These are phyloP conservation scores for Folsomia candida DNA, from an alignment of 2,888 invertebrate species.

Conservation along the genomic window DNA sequence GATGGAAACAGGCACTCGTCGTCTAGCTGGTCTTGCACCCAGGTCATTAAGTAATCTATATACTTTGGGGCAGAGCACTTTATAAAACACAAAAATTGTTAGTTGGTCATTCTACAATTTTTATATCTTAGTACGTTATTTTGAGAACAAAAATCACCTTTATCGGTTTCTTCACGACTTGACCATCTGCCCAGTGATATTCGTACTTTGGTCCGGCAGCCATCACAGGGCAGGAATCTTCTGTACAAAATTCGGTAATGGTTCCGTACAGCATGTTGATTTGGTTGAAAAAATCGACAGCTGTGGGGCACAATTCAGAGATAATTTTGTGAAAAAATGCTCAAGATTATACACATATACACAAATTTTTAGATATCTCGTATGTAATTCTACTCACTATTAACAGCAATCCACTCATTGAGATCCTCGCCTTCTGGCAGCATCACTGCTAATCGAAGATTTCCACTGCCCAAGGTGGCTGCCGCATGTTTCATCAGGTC, in stretches of 20 bases:
- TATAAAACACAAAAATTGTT: too few species aligned
- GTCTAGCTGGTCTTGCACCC: constrained; percentile 95
- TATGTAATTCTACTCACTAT: too few species aligned
- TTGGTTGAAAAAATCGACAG: constrained; percentile 99
- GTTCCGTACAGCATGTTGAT: constrained; percentile 99
- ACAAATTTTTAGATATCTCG: too few species aligned
- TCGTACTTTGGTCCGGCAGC: constrained; percentile 98
- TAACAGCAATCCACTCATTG: constrained; percentile 99
- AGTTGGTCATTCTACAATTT: too few species aligned
- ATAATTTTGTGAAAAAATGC: neutral
- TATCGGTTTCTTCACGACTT: constrained; percentile 95
- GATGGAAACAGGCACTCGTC: constrained; percentile 98
- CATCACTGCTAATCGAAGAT: constrained; percentile 91
- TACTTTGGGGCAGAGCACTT: constrained; percentile 89
- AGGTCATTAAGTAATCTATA: constrained; percentile 66
- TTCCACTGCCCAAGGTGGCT: constrained; percentile 95
- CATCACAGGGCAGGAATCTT: constrained; percentile 96
- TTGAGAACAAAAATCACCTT: too few species aligned
- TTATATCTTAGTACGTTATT: too few species aligned
- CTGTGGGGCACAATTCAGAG: too few species aligned
- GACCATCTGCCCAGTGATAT: constrained; percentile 99
- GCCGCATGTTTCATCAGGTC: constrained; percentile 99
- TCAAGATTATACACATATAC: too few species aligned
- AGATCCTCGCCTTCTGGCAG: constrained; percentile 98
- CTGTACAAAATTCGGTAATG: constrained; percentile 98